Evolutionary conservation across 2,113 vertebrate species (phyloP).

Genomic region (Ammospiza caudacuta): DNA sequence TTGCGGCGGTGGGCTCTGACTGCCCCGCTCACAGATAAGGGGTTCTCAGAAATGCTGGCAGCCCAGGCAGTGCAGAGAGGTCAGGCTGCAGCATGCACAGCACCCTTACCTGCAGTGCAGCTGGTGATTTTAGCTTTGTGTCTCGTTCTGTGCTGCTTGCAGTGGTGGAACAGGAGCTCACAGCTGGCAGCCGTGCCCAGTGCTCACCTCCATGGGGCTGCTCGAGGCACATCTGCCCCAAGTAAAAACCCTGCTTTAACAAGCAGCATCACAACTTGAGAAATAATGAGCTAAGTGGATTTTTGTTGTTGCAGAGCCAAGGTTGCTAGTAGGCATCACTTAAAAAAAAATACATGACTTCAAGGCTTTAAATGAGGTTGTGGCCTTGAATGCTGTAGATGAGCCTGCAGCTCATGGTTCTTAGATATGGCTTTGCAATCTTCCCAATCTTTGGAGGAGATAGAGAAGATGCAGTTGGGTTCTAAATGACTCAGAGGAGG

Average conservation of each 20-base stretch:
- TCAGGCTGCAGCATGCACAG: not conserved
- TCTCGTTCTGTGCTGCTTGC: not conserved
- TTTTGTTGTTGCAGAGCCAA: not conserved
- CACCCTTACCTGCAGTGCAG: fast-evolving
- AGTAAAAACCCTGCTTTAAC: not conserved
- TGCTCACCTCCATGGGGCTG: not conserved
- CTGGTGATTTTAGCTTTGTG: not conserved
- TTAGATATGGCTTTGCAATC: not conserved
- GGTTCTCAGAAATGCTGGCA: not conserved
- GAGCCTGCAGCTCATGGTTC: not conserved
- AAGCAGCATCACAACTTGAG: not conserved
- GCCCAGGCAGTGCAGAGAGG: not conserved
- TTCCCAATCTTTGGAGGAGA: not conserved
- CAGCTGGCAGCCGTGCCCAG: not conserved
- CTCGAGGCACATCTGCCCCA: fast-evolving
- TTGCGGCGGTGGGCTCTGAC: not conserved
- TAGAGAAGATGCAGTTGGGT: not conserved
- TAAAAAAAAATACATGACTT: not conserved
- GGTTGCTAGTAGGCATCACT: not conserved
- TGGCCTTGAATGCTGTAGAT: not conserved
- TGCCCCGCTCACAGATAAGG: not conserved
- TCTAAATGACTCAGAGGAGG: not conserved
- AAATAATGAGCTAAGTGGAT: not conserved
- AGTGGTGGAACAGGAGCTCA: not conserved
- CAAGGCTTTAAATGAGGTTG: not conserved